Evolutionary conservation across 2,797 vertebrate species (phyloP).

Genomic region (Parambassis ranga): DNA sequence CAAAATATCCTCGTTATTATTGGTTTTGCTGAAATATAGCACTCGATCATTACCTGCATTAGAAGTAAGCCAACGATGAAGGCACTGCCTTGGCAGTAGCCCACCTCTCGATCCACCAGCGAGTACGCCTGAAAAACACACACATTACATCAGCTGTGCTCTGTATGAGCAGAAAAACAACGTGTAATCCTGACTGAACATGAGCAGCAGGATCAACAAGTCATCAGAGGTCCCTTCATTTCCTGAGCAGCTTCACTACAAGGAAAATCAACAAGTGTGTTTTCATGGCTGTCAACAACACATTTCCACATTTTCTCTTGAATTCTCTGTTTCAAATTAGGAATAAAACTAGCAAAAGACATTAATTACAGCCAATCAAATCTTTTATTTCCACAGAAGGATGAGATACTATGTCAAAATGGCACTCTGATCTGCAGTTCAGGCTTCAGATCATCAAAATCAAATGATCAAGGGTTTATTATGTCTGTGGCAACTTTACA

Average conservation of each 20-base stretch:
- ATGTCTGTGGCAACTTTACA: too few species aligned
- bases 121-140: constrained; percentile 89
- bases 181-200: constrained; percentile 5
- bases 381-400: not conserved
- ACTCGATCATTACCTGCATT: constrained; percentile 88
- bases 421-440: not conserved
- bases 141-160: not conserved
- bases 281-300: constrained; percentile 2
- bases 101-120: constrained; percentile 97
- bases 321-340: not conserved
- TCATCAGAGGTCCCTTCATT: constrained; percentile 27
- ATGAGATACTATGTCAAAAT: not conserved
- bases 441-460: too few species aligned
- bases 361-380: not conserved
- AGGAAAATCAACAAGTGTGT: constrained; percentile 1
- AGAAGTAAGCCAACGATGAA: constrained; percentile 98
- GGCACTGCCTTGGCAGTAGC: constrained; percentile 98
- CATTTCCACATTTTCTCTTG: not conserved
- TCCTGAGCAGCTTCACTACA: constrained; percentile 16
- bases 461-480: too few species aligned
- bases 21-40: not conserved
- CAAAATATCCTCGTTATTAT: constrained; percentile 7
- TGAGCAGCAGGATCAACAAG: constrained; percentile 2
- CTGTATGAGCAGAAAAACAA: constrained; percentile 8
- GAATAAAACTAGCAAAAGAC: not conserved